These are phyloP conservation scores for Malurus elegans DNA, from an alignment of 2,113 vertebrate genomes.

Conservation along the genomic window DNA sequence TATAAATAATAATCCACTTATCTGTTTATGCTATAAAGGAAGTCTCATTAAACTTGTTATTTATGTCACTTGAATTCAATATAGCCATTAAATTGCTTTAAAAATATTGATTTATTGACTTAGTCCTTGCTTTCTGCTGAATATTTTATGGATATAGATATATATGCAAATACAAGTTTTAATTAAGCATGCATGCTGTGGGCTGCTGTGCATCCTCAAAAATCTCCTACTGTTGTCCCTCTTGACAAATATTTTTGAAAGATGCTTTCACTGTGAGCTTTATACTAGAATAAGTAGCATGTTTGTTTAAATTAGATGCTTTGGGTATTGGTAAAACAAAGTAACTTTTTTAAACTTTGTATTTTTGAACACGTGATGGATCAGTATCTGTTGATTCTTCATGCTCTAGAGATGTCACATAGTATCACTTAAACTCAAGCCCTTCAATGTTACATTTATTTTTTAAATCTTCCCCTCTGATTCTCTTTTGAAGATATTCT, in stretches of 20 bases:
- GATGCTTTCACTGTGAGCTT: background rate
- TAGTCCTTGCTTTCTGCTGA: background rate
- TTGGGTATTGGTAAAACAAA: background rate
- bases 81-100: background rate
- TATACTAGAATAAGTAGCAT: background rate
- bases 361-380: background rate
- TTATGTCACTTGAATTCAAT: slow-evolving; percentile 1
- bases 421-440: background rate
- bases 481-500: background rate
- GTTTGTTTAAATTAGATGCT: background rate
- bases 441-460: background rate
- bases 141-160: slow-evolving; percentile 47
- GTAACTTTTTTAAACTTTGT: background rate
- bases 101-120: slow-evolving; percentile 35
- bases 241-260: slow-evolving; percentile 13
- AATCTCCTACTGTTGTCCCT: background rate
- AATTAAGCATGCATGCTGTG: slow-evolving; percentile 16
- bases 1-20: background rate
- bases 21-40: background rate
- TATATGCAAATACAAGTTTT: slow-evolving; percentile 31
- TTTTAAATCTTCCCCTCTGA: background rate
- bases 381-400: background rate
- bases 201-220: background rate
- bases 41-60: slow-evolving; percentile 13
- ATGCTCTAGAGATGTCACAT: background rate